Evolutionary conservation across 1,140 invertebrate species (phyloP).

Genomic region (Magallana angulata): DNA sequence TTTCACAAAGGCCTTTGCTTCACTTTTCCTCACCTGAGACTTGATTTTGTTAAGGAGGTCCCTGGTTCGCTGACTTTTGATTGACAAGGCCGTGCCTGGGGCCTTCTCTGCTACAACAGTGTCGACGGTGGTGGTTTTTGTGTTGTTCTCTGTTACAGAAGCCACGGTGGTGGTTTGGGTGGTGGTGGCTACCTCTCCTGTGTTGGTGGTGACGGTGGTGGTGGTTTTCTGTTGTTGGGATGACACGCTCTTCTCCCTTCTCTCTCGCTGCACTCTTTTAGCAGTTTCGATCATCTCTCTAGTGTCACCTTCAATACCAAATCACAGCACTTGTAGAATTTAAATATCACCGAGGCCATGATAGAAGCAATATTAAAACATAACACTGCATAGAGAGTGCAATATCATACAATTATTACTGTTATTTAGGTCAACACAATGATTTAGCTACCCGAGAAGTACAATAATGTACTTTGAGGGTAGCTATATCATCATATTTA

Average conservation of each 20-base stretch:
- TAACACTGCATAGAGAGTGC: too few relatives aligned
- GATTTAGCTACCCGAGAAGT: too few relatives aligned
- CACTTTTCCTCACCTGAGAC: slow-evolving; percentile 8
- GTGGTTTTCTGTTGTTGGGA: slow-evolving; percentile 38
- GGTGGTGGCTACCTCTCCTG: neutral
- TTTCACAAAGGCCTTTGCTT: too few relatives aligned
- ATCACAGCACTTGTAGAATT: too few relatives aligned
- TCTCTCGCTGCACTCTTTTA: slow-evolving; percentile 44
- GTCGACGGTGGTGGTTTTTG: slow-evolving; percentile 12
- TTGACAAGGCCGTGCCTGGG: slow-evolving; percentile 31
- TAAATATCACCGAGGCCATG: too few relatives aligned
- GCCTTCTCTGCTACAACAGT: neutral
- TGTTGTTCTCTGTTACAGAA: neutral
- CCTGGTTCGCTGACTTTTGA: slow-evolving; percentile 39
- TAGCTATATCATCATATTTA: too few relatives aligned
- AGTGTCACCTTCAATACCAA: slow-evolving; percentile 40
- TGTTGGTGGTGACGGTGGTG: neutral
- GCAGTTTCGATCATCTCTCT: slow-evolving; percentile 50
- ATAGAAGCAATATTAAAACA: too few relatives aligned
- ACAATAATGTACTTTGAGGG: too few relatives aligned
- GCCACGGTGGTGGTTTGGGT: neutral
- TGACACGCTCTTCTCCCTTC: slow-evolving; percentile 36
- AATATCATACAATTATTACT: too few relatives aligned
- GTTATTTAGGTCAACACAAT: too few relatives aligned
- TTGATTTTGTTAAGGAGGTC: slow-evolving; percentile 53